Percentiles rank a stretch among this genome's conserved stretches.
These are phyloP conservation scores for Drosophila gaucha DNA, from an alignment of 2,888 invertebrate species.

Conservation along the genomic window DNA sequence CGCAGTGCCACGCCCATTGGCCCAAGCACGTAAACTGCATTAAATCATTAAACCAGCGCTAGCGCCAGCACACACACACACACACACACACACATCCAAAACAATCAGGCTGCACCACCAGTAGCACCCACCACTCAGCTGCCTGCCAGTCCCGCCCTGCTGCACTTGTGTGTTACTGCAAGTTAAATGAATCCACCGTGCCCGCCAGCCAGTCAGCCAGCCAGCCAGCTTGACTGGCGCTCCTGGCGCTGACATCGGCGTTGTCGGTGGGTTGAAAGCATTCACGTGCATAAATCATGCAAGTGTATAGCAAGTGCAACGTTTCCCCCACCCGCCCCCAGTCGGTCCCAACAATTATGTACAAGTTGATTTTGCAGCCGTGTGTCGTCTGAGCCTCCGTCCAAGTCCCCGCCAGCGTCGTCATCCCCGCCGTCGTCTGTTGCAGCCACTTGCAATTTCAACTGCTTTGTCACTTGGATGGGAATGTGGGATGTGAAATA, in stretches of 20 bases:
- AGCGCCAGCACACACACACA: slow-evolving; percentile 6
- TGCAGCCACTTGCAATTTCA: slow-evolving; percentile 71
- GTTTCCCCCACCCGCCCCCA: background rate
- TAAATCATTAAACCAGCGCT: slow-evolving; percentile 65
- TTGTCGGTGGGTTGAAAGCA: slow-evolving; percentile 41
- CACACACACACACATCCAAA: background rate
- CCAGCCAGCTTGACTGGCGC: slow-evolving; percentile 25
- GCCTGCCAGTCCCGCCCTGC: slow-evolving; percentile 2
- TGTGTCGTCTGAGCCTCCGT: slow-evolving; percentile 33
- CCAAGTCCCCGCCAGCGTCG: background rate
- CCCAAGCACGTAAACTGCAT: slow-evolving; percentile 61
- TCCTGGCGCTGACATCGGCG: slow-evolving; percentile 28
- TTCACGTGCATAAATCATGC: slow-evolving; percentile 64
- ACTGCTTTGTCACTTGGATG: slow-evolving; percentile 70
- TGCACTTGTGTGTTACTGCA: slow-evolving; percentile 33
- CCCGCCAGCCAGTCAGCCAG: slow-evolving; percentile 1
- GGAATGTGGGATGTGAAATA: slow-evolving; percentile 43
- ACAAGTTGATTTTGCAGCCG: slow-evolving; percentile 56
- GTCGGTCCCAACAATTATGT: slow-evolving; percentile 54
- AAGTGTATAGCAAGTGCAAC: slow-evolving; percentile 43
- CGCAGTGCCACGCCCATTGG: slow-evolving; percentile 67
- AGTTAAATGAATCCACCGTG: slow-evolving; percentile 33
- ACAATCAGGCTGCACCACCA: slow-evolving; percentile 9
- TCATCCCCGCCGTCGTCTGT: slow-evolving; percentile 47
- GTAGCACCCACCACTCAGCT: background rate